phyloP scores from a whole-genome alignment of 2,113 vertebrate genomes.

The Triplophysa tibetana region DNA sequence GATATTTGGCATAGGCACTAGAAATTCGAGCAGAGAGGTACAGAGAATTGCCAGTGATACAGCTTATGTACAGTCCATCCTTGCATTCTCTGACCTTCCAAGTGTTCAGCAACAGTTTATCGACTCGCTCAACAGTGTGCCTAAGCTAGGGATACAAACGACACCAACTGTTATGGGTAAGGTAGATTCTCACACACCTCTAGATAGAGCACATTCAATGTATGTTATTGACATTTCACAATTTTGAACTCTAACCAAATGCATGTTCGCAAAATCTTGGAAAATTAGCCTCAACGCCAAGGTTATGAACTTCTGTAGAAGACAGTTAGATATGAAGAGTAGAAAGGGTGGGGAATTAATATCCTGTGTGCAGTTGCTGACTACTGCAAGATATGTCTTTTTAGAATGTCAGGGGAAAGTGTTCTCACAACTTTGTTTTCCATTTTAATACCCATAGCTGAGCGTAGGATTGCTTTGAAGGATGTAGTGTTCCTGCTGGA shows the following conservation, averaged over 20 bases:
- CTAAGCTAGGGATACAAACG: neutral
- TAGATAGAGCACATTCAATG: neutral
- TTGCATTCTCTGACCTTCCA: constrained; percentile 37
- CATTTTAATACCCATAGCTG: constrained; percentile 45
- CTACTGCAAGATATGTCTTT: neutral
- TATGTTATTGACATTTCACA: neutral
- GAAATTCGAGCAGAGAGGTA: constrained; percentile 75
- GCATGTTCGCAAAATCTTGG: neutral
- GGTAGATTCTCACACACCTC: neutral
- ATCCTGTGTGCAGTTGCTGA: no score
- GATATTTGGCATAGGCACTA: constrained; percentile 80
- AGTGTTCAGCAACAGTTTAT: constrained; percentile 35
- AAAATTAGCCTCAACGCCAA: neutral
- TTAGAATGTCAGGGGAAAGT: neutral
- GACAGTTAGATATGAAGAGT: no score
- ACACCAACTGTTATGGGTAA: constrained; percentile 23
- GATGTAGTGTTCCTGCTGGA: constrained; percentile 75
- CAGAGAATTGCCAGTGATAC: constrained; percentile 28
- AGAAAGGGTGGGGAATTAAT: no score
- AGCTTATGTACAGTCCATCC: constrained; percentile 24
- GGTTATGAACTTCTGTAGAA: neutral
- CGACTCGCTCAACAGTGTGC: constrained; percentile 19
- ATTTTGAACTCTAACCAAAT: neutral
- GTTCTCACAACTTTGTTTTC: constrained; percentile 48
- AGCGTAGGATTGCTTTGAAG: constrained; percentile 71